These are phyloP conservation scores for Stegana nigrithorax DNA, from an alignment of 2,888 invertebrate genomes.

Conservation along the genomic window DNA sequence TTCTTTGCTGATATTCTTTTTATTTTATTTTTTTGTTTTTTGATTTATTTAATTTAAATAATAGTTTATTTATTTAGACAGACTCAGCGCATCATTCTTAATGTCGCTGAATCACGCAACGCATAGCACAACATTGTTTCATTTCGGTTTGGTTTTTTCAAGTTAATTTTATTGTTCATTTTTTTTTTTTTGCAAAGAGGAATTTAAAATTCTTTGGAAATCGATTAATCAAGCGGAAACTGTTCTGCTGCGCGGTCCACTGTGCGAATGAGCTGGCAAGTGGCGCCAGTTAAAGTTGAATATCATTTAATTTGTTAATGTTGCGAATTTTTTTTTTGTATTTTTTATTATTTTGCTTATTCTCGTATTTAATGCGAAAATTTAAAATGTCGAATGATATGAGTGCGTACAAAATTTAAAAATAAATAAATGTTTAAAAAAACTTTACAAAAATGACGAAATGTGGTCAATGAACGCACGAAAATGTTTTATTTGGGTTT, in stretches of 20 bases:
- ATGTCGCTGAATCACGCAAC: too few species aligned
- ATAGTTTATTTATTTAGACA: background rate
- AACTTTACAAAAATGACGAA: slow-evolving; percentile 3
- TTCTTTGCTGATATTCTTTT: too few species aligned
- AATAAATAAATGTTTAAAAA: background rate
- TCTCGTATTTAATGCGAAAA: background rate
- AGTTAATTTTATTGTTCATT: background rate
- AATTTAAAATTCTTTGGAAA: slow-evolving; percentile 11
- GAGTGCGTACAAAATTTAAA: background rate
- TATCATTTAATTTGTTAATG: background rate
- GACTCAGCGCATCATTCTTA: background rate
- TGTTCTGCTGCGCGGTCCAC: too few species aligned
- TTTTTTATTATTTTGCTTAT: background rate
- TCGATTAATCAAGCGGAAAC: background rate
- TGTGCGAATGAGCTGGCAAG: too few species aligned
- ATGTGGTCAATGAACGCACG: slow-evolving; percentile 8
- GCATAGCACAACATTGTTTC: too few species aligned
- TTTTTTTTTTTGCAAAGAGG: too few species aligned
- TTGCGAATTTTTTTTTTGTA: slow-evolving; percentile 4
- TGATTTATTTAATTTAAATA: background rate
- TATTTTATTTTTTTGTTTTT: background rate
- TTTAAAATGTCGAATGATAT: slow-evolving; percentile 5
- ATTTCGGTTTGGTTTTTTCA: background rate
- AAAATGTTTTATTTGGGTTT: background rate
- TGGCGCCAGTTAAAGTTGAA: slow-evolving; percentile 30